A percentile compares a stretch with the other conserved stretches of the same genome.
Conservation (phyloP, 1,140 invertebrate genomes). For the Armadillidium nasatum region DNA sequence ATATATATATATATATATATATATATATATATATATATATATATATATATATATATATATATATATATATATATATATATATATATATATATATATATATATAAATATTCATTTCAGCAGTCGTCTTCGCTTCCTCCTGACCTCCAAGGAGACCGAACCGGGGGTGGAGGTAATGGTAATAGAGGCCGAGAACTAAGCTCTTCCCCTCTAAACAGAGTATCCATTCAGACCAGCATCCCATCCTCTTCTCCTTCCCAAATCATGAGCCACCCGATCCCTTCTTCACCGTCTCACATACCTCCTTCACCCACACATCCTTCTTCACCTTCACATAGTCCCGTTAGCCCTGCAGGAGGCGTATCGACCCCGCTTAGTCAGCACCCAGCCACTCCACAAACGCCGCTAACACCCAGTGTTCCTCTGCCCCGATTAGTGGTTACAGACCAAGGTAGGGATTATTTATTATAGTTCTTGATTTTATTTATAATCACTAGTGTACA, state of each 20-base stretch:
- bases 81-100: too few species aligned
- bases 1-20: too few species aligned
- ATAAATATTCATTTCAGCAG: too few species aligned
- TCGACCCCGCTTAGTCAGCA: neutral
- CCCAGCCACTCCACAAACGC: neutral
- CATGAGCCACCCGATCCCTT: neutral
- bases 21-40: too few species aligned
- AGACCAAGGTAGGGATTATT: neutral
- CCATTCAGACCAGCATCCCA: neutral
- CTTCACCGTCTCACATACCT: neutral
- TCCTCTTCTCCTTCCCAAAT: neutral
- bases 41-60: too few species aligned
- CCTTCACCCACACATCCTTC: neutral
- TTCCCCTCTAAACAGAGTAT: neutral
- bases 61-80: too few species aligned
- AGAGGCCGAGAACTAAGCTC: neutral
- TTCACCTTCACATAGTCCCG: neutral
- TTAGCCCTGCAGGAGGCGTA: neutral
- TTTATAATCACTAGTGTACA: too few species aligned
- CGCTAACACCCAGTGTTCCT: neutral
- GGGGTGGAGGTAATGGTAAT: neutral
- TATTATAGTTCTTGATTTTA: too few species aligned
- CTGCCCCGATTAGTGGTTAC: neutral
- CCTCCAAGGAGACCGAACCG: too few species aligned
- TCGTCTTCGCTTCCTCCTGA: too few species aligned